Base-by-base conservation (phyloP, 2,113 vertebrate genomes). In the Motacilla alba region DNA sequence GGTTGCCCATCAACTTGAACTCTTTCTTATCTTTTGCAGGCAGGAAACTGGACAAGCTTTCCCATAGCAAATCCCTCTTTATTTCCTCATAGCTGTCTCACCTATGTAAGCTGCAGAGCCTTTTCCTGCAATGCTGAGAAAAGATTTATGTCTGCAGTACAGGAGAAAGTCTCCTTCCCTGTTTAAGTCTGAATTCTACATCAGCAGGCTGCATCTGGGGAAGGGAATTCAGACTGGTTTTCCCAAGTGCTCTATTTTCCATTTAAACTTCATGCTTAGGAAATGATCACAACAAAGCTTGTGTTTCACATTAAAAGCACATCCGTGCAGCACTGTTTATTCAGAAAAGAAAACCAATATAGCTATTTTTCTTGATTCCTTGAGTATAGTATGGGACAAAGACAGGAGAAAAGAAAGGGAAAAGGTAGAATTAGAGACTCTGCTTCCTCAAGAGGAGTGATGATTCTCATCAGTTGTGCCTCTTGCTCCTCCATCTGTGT, bases 101-200 rank as follows among this genome's bases (percentile, higher is more conserved):
- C 74, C 91, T 94, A 10, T 79, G 39, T 83, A 69, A 94, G 58
- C 50, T 58, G 75, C 21, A 67, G 70, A 79, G 37, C 33, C 50
- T 87, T 89, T 91, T 83, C 84, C 59, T 90, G 78, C 50, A 64
- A 35, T 7, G 30, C 81, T 76, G 58, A 77, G 89, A 14, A 62
- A 93, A 91, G 92, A 93, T 94, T 95, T 95, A 86, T 91, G 60
- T 60, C 37, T 81, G 16, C 41, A 44, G 62, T 59, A 63, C 59
- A 50, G 75, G 50, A 92, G 67, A 91, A 89, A 89, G 46, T 85
- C 67, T 94, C 72, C 62, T 88, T 81, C 80, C 41, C 68, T 63
- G 14, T 50, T 80, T 63, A 67, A 56, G 41, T 73, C 75, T 81
- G 80, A 92, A 81, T 89, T 92, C 75, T 86, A 23, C 63, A 91